Conservation (phyloP, 2,113 vertebrate genomes). For the Neolamprologus cancellatus region DNA sequence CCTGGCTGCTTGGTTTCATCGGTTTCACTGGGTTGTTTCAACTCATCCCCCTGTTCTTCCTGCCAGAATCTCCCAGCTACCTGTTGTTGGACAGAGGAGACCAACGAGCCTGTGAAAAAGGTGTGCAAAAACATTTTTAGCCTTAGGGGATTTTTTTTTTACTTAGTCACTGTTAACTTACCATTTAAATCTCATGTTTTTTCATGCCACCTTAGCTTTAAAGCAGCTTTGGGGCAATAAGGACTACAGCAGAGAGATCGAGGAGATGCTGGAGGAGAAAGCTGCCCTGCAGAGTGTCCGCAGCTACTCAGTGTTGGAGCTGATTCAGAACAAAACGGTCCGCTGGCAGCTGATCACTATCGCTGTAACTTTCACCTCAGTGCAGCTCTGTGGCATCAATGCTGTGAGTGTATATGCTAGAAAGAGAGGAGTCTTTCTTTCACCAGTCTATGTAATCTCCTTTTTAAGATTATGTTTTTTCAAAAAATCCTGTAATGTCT, state of each 20-base stretch:
- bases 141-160: neutral
- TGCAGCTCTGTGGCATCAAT: slow-evolving; percentile 80
- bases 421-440: neutral
- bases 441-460: neutral
- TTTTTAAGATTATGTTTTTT: neutral
- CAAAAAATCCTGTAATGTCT: neutral
- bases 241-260: slow-evolving; percentile 66
- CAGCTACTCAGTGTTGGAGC: slow-evolving; percentile 56
- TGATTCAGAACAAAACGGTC: slow-evolving; percentile 58
- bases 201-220: slow-evolving; percentile 58
- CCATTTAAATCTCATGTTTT: neutral
- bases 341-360: slow-evolving; percentile 71
- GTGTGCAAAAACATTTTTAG: slow-evolving; percentile 26
- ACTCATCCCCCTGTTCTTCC: slow-evolving; percentile 71
- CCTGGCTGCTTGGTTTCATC: slow-evolving; percentile 69
- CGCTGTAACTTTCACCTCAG: slow-evolving; percentile 42
- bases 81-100: slow-evolving; percentile 76
- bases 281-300: slow-evolving; percentile 47
- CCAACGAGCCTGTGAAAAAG: slow-evolving; percentile 67
- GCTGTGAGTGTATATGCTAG: slow-evolving; percentile 62
- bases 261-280: slow-evolving; percentile 77
- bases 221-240: slow-evolving; percentile 69
- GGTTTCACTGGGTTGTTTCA: slow-evolving; percentile 68
- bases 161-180: neutral
- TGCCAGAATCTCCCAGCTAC: slow-evolving; percentile 81